Conservation (phyloP, 2,797 vertebrate genomes). For the Hydrophis major region DNA sequence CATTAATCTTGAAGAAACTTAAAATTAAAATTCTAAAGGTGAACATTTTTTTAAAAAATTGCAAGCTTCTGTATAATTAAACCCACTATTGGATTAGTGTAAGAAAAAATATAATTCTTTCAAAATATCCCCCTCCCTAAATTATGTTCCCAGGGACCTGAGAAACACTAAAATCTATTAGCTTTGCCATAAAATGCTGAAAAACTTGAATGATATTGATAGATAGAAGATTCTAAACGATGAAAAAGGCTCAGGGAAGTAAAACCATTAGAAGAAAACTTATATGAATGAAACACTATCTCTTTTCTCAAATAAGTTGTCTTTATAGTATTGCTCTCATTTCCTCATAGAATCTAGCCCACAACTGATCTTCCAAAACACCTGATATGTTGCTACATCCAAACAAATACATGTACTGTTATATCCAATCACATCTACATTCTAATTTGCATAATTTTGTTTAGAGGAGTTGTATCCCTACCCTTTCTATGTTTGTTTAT, state of each 20-base stretch:
- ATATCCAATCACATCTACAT: background rate
- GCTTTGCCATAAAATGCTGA: background rate
- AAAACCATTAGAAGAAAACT: background rate
- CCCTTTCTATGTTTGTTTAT: background rate
- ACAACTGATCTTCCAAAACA: background rate
- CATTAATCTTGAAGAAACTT: background rate
- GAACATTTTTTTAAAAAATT: background rate
- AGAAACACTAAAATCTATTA: background rate
- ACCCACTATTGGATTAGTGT: background rate
- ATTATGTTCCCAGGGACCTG: background rate
- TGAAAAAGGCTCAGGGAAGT: background rate
- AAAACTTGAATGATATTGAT: background rate
- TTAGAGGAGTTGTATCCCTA: background rate
- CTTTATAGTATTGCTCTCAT: background rate
- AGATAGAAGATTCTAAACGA: background rate
- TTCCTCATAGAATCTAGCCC: background rate
- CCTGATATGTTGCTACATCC: background rate
- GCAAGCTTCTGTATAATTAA: background rate
- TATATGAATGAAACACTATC: background rate
- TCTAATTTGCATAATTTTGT: background rate
- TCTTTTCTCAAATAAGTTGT: background rate
- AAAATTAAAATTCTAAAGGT: background rate
- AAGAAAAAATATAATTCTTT: background rate
- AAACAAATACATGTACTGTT: background rate
- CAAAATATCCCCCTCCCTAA: background rate